Percentiles rank a stretch among this genome's conserved stretches.
These are phyloP conservation scores for Prionailurus bengalensis DNA, from an alignment of 2,113 vertebrate genomes.

Conservation along the genomic window DNA sequence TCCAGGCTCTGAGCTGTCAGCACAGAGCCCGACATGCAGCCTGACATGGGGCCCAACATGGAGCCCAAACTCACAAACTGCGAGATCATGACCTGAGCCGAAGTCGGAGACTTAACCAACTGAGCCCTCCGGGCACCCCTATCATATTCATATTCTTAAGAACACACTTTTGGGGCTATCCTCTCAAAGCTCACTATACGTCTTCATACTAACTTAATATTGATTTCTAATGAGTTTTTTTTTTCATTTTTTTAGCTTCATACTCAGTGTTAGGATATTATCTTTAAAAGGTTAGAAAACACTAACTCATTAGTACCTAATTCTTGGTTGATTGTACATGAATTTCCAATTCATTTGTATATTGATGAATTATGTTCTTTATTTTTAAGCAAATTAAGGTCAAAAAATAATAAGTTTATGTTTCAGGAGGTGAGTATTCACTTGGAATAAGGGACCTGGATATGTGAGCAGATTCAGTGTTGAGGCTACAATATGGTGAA, in stretches of 20 bases:
- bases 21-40: no score
- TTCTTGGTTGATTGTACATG: not conserved
- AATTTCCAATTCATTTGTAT: not conserved
- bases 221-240: not conserved
- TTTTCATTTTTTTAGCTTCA: not conserved
- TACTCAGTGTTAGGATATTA: not conserved
- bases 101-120: no score
- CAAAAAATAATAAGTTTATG: not conserved
- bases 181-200: not conserved
- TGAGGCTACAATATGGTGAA: not conserved
- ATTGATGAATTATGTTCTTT: not conserved
- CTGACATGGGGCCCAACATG: no score
- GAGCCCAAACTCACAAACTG: no score
- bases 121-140: not conserved
- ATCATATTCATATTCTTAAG: constrained; percentile 31
- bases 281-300: not conserved
- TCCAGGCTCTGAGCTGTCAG: no score
- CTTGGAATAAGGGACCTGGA: not conserved
- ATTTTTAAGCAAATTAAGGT: constrained; percentile 14
- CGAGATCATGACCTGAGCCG: no score
- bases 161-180: not conserved
- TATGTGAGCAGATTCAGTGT: not conserved
- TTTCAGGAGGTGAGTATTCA: not conserved
- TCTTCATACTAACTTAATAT: constrained; percentile 19
- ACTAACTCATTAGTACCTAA: not conserved